phyloP scores from a whole-genome alignment of 1,140 invertebrate genomes.

The Brachionus rotundiformis region DNA sequence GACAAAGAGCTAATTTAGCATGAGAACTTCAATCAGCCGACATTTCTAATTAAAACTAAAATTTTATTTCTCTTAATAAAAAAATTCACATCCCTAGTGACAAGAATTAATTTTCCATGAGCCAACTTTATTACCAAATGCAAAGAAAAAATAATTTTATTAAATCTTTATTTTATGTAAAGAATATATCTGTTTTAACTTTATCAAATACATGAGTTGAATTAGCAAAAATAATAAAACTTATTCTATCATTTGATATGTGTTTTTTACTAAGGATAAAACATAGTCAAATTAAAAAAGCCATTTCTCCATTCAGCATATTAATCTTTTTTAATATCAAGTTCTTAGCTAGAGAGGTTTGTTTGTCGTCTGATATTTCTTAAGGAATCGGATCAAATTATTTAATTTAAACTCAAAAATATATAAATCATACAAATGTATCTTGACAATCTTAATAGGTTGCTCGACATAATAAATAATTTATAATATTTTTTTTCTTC shows the following conservation, averaged over 20 bases:
- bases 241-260: not conserved
- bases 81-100: not conserved
- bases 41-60: not conserved
- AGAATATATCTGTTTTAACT: too few species aligned
- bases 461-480: not conserved
- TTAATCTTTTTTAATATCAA: not conserved
- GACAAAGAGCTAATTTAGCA: not conserved
- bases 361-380: not conserved
- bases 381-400: not conserved
- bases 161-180: too few species aligned
- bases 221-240: not conserved
- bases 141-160: not conserved
- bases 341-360: not conserved
- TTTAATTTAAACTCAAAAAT: not conserved
- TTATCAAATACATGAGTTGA: conserved; percentile 2
- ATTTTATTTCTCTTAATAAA: not conserved
- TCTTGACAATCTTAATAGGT: not conserved
- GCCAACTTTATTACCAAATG: not conserved
- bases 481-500: too few species aligned
- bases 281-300: not conserved
- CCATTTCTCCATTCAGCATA: not conserved
- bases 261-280: not conserved
- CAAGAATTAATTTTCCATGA: not conserved
- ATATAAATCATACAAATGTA: not conserved
- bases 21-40: not conserved